Conservation (phyloP, 2,113 vertebrate species). For the Nipponia nippon region DNA sequence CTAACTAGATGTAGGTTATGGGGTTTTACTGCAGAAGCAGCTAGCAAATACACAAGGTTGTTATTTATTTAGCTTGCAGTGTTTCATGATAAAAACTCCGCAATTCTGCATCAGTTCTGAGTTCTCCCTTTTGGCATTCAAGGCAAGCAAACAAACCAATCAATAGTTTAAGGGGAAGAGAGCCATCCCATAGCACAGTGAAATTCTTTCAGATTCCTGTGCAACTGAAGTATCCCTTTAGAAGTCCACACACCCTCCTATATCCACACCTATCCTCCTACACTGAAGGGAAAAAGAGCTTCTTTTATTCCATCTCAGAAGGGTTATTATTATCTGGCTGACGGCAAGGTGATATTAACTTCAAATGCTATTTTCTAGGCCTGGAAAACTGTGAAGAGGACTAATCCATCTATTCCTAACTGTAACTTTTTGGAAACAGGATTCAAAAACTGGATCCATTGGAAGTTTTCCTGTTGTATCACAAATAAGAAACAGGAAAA, state of each 20-base stretch:
- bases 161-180: not conserved
- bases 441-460: not conserved
- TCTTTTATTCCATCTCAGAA: not conserved
- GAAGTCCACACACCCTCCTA: not conserved
- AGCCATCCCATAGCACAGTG: not conserved
- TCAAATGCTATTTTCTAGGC: not conserved
- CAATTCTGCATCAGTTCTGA: not conserved
- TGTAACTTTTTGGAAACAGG: not conserved
- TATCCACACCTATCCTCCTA: too few relatives aligned
- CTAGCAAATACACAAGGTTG: not conserved
- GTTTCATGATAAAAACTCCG: not conserved
- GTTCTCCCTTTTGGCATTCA: not conserved
- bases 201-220: not conserved
- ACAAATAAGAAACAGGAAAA: not conserved
- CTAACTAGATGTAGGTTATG: not conserved
- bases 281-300: not conserved
- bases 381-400: not conserved
- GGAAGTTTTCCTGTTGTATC: not conserved
- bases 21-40: not conserved
- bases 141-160: not conserved
- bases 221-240: not conserved
- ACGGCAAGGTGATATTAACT: not conserved
- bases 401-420: not conserved
- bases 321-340: not conserved
- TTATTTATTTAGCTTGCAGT: not conserved